Conservation (phyloP, 2,113 vertebrate genomes). For the Cercopithecus mona region DNA sequence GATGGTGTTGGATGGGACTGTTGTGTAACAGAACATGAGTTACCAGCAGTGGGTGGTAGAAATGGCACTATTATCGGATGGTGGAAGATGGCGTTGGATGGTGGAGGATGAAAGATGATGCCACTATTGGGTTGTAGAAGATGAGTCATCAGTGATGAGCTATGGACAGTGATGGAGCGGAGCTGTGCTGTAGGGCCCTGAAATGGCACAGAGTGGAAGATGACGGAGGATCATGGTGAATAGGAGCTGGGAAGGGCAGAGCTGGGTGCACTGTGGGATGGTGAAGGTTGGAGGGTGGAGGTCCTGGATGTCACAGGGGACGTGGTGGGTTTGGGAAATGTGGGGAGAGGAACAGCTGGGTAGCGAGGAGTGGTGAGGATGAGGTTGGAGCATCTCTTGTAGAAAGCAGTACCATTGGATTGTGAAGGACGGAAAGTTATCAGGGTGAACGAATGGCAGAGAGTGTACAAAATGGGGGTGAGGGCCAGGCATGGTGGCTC, state of each 20-base stretch:
- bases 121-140: no score
- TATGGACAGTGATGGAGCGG: neutral
- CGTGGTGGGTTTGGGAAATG: fast-evolving
- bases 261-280: fast-evolving
- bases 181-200: neutral
- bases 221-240: fast-evolving
- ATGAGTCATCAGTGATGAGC: neutral
- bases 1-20: neutral
- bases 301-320: fast-evolving
- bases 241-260: neutral
- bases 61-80: no score
- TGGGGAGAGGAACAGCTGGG: no score
- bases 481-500: neutral
- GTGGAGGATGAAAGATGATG: neutral
- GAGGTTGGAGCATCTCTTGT: neutral
- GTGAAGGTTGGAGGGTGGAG: neutral
- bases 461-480: fast-evolving
- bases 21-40: neutral
- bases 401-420: neutral
- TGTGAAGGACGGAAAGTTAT: neutral
- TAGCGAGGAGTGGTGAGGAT: fast-evolving
- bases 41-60: neutral
- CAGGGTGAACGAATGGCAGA: neutral
- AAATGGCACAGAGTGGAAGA: no score
- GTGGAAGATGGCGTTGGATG: neutral